Percentiles rank a stretch among this genome's conserved stretches.
Conservation (phyloP, 1,140 invertebrate species). For the Laupala kohalensis region DNA sequence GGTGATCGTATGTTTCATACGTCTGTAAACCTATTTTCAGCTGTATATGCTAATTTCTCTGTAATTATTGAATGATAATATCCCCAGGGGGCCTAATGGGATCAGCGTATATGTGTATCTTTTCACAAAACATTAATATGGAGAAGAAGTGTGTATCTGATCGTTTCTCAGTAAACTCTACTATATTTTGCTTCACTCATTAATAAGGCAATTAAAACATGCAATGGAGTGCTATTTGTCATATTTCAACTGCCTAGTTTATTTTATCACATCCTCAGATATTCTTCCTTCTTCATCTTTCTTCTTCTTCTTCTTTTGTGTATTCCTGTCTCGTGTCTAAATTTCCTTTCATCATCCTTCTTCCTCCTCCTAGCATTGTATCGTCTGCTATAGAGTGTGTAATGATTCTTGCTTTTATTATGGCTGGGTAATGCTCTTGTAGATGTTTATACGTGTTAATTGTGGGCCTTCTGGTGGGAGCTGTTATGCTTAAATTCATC, state of each 20-base stretch:
- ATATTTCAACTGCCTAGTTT: too few relatives aligned
- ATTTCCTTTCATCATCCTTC: too few relatives aligned
- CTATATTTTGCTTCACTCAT: neutral
- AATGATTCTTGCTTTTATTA: neutral
- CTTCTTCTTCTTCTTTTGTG: too few relatives aligned
- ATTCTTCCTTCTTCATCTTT: too few relatives aligned
- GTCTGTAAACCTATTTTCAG: neutral
- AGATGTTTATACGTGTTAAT: neutral
- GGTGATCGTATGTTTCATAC: neutral
- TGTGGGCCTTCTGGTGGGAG: neutral
- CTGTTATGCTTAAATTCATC: neutral
- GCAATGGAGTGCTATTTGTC: too few relatives aligned
- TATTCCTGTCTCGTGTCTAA: too few relatives aligned
- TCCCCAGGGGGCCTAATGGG: neutral
- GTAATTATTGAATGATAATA: neutral
- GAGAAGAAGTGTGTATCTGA: neutral
- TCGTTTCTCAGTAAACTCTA: neutral
- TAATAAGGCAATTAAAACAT: too few relatives aligned
- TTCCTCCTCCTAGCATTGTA: neutral
- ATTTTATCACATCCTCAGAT: too few relatives aligned
- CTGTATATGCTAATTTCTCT: neutral
- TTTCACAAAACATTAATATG: neutral
- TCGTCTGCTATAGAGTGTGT: neutral
- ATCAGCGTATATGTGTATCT: neutral
- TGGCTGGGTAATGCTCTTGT: neutral